Percentiles rank a stretch among this genome's conserved stretches.
phyloP scores from a whole-genome alignment of 2,888 invertebrate genomes.

The Hyalella azteca region DNA sequence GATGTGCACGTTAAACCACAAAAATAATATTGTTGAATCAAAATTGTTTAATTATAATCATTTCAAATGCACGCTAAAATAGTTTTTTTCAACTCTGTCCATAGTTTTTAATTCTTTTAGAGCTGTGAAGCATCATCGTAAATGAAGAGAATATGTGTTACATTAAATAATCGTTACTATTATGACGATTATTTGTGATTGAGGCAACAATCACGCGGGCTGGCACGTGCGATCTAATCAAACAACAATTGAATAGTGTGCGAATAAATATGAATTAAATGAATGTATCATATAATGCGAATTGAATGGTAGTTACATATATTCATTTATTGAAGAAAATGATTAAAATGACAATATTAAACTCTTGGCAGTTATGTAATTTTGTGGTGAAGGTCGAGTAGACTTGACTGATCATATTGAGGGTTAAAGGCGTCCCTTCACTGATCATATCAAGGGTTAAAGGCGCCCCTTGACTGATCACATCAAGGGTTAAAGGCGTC shows the following conservation, averaged over 20 bases:
- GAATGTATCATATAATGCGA: no score
- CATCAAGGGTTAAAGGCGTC: background rate
- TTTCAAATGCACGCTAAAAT: background rate
- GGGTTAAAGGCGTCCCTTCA: background rate
- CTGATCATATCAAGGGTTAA: background rate
- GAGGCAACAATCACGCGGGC: background rate
- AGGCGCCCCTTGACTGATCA: slow-evolving; percentile 18
- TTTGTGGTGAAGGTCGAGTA: no score
- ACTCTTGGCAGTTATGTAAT: no score
- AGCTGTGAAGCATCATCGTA: background rate
- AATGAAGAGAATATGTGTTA: background rate
- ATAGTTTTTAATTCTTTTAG: background rate
- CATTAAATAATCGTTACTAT: background rate
- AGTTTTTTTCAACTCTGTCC: background rate
- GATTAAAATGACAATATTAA: no score
- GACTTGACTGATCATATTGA: background rate
- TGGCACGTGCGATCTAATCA: background rate
- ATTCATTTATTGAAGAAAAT: background rate
- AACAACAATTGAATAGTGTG: background rate
- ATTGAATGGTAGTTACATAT: background rate
- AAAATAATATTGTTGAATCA: background rate
- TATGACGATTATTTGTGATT: background rate
- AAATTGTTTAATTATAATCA: background rate
- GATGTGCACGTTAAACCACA: background rate
- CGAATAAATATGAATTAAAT: no score